phyloP scores from a whole-genome alignment of 1,140 invertebrate species.

The Micrasema longulum region DNA sequence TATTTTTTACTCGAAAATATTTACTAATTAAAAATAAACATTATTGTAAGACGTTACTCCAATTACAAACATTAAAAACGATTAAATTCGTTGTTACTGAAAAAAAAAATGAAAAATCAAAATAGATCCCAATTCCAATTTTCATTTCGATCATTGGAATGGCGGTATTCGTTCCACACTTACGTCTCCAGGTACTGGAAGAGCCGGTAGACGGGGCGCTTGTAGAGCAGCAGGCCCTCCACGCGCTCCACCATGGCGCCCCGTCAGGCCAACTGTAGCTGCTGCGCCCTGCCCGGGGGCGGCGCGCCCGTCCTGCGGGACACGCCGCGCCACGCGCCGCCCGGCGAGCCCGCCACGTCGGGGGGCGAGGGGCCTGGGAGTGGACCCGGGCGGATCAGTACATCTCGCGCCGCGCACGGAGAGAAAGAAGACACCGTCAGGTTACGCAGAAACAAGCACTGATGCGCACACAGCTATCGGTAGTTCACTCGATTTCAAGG shows the following conservation, averaged over 20 bases:
- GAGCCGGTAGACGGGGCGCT: conserved; percentile 79
- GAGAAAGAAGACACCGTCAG: too few species aligned
- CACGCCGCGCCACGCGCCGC: conserved; percentile 14
- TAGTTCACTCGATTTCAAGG: too few species aligned
- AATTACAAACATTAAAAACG: too few species aligned
- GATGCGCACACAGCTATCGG: too few species aligned
- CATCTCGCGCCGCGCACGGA: not conserved
- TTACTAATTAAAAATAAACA: too few species aligned
- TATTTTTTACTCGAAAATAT: too few species aligned
- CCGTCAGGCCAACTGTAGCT: conserved; percentile 33
- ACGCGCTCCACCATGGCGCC: conserved; percentile 72
- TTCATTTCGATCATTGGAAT: too few species aligned
- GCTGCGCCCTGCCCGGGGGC: conserved; percentile 18
- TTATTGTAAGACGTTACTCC: too few species aligned
- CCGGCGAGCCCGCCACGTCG: conserved; percentile 2
- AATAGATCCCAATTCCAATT: too few species aligned
- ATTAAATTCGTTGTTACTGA: too few species aligned
- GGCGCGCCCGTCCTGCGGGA: conserved; percentile 12
- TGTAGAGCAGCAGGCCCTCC: conserved; percentile 79
- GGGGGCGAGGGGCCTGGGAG: not conserved
- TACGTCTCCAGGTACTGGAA: conserved; percentile 83
- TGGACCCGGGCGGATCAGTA: not conserved
- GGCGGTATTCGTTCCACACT: conserved; percentile 57
- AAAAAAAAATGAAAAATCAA: too few species aligned
- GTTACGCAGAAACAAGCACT: too few species aligned